These are phyloP conservation scores for Blastobasis lacticolella DNA, from an alignment of 2,888 invertebrate species.

Conservation along the genomic window DNA sequence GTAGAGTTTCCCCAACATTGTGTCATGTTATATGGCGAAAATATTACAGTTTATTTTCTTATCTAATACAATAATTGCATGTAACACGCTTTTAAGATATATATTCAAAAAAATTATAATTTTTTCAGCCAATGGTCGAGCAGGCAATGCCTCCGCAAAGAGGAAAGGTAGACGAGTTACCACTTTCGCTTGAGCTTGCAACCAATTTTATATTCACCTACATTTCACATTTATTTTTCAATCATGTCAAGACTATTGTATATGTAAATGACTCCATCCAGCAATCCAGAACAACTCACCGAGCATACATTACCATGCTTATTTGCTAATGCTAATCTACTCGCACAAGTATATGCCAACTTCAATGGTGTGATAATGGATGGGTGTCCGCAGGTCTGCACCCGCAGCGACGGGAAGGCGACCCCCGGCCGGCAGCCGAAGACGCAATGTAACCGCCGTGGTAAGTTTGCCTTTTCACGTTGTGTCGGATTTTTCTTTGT, in stretches of 20 bases:
- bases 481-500: no score
- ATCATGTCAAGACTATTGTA: not conserved
- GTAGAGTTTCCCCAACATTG: no score
- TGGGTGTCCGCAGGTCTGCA: slow-evolving; percentile 4
- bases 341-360: no score
- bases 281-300: no score
- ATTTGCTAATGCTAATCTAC: no score
- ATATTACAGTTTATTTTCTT: no score
- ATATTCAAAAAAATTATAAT: slow-evolving; percentile 4
- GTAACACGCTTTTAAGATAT: slow-evolving; percentile 1
- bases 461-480: no score
- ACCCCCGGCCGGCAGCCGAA: not conserved
- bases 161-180: slow-evolving; percentile 39
- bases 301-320: no score
- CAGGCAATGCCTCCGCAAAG: slow-evolving; percentile 37
- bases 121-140: slow-evolving; percentile 51
- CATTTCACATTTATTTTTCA: not conserved
- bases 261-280: no score
- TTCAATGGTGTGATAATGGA: no score
- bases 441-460: not conserved
- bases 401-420: slow-evolving; percentile 3
- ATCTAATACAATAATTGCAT: no score
- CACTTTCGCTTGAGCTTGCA: not conserved
- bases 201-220: not conserved
- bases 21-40: no score